Evolutionary conservation across 2,797 vertebrate species (phyloP), one percentile per base, ranked within the genome.

Genomic region (Sebastes vulpes): DNA sequence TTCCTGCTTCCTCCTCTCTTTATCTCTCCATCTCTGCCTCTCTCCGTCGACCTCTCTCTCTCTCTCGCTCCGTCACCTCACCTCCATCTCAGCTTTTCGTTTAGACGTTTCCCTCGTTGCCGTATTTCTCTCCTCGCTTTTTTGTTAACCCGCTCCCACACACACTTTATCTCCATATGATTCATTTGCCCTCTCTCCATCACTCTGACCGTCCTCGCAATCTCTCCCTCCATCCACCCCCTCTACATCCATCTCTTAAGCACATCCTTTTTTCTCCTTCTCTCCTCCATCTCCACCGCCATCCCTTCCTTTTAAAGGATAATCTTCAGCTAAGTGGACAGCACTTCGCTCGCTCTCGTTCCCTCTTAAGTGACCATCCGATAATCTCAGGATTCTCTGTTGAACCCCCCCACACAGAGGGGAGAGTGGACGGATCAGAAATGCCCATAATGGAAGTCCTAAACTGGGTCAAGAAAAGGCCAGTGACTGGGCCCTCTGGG

Each of bases 241-340:
- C 69, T 83, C 76, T 65, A 64, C 74, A 73, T 84, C 85, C 85
- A 83, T 75, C 90, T 92, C 91, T 89, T 90, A 92, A 92, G 84
- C 84, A 88, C 75, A 83, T 96, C 96, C 96, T 97, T 90, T 89
- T 91, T 86, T 80, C 86, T 90, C 84, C 89, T 89, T 90, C 75
- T 87, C 65, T 89, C 74, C 83, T 88, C 89, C 83, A 88, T 85
- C 90, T 84, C 82, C 70, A 72, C 38, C 28, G 20, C 73, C 82
- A 79, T 93, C 85, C 84, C 81, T 87, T 92, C 91, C 85, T 94
- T 95, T 97, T 97, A 97, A 97, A 97, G 97, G 97, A 97, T 98
- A 97, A 98, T 98, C 97, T 98, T 97, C 95, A 96, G 96, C 95
- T 97, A 98, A 98, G 96, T 96, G 97, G 97, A 96, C 96, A 97